A percentile compares a stretch with the other conserved stretches of the same genome.
Conservation (phyloP, 2,888 invertebrate genomes). For the Mesodorylaimus sp. region DNA sequence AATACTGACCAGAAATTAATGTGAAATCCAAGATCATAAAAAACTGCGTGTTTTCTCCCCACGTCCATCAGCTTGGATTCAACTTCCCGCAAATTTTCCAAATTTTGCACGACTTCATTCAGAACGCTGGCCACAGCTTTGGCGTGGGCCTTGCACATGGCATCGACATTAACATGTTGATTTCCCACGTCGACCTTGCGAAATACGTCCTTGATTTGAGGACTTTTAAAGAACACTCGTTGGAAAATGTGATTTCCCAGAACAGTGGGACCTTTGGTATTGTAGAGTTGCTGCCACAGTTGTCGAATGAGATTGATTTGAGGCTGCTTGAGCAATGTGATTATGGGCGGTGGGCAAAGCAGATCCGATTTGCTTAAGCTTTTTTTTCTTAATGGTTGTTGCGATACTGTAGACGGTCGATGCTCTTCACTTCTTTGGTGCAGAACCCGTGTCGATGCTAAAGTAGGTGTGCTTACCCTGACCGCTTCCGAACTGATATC, state of each 20-base stretch:
- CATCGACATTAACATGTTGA: constrained; percentile 24
- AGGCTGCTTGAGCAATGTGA: neutral
- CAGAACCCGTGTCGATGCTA: no score
- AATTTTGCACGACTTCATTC: constrained; percentile 17
- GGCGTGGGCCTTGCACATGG: constrained; percentile 22
- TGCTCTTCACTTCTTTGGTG: no score
- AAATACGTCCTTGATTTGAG: constrained; percentile 9
- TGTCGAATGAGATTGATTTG: constrained; percentile 4
- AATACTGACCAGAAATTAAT: constrained; percentile 25
- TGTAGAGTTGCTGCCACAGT: constrained; percentile 7
- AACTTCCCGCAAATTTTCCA: neutral
- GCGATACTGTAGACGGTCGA: no score
- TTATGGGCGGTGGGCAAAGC: no score
- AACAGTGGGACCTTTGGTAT: constrained; percentile 24
- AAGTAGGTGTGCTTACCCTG: no score
- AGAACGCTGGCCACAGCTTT: constrained; percentile 23
- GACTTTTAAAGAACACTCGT: constrained; percentile 25
- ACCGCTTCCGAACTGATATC: no score
- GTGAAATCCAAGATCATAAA: constrained; percentile 3
- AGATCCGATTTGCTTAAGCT: no score
- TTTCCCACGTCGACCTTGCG: constrained; percentile 12
- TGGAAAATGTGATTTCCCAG: constrained; percentile 25
- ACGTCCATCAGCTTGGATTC: neutral
- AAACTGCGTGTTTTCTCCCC: neutral
- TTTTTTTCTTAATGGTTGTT: no score